Evolutionary conservation across 2,797 vertebrate species (phyloP), one percentile per base, ranked within the genome.

Genomic region (Austrolebias charrua): DNA sequence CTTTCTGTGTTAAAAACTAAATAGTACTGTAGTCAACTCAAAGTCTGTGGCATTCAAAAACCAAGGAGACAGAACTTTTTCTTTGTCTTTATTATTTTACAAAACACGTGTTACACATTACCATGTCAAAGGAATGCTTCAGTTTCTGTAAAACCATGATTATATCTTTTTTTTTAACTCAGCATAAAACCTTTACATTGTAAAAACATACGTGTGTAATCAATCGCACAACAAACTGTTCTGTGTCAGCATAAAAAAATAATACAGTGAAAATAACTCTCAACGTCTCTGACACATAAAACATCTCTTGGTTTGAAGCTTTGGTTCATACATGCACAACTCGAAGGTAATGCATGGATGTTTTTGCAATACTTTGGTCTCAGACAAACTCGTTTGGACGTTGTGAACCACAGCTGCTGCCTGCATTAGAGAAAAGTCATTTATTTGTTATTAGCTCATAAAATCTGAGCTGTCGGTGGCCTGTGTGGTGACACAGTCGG

Each of bases 51-150:
- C 18, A n/a, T 18, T 81, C 33, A 68, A 63, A 62, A 69, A 59
- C 31, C 63, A 76, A 43, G 3, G 59, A 78, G 24, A 40, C 69
- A 46, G 64, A 75, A 67, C 42, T 53, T 76, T 79, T 80, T 82
- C 38, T 71, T 43, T 60, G 16, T 45, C 65, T 91, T 88, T 88
- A 90, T 85, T 89, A 84, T 71, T 82, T 67, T 87, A 76, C 62
- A 85, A 81, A 83, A 77, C 78, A 87, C 55, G 81, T 72, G 78
- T 69, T 73, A 79, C 58, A 85, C 72, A 82, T 84, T 80, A 80
- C 78, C 70, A 69, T 73, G 76, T 45, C 75, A 80, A 72, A 73
- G 80, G 84, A 88, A 87, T 76, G 77, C 69, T 78, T 88, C 71
- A 70, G 66, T 72, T 86, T 79, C 74, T 76, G 71, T 35, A 54